Base-by-base conservation (phyloP, 2,888 invertebrate species). In the Leuctra nigra region DNA sequence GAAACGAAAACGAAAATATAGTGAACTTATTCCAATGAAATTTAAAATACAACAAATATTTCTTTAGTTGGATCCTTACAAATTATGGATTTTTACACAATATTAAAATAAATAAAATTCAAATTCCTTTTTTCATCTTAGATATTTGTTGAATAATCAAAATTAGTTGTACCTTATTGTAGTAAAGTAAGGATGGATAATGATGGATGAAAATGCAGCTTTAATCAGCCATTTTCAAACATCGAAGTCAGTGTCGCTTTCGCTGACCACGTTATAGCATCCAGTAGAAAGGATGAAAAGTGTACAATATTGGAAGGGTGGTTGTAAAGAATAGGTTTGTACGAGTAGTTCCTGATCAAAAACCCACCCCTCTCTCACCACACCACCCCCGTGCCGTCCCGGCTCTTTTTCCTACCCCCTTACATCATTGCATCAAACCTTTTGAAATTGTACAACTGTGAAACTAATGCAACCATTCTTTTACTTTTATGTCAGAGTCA, bases 401-500 rank as follows among this genome's bases (percentile, higher is more conserved):
- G 18, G 14, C 41, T 41, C 18, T 20, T 41, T 14, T 2, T 2
- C n/a, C n/a, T n/a, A n/a, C 11, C 11, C 14, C 41, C 41, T 41
- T 41, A 6, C 41, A 20, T 41, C 41, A 41, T 41, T 41, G 14
- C 18, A 41, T n/a, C 14, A 41, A 41, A 41, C 41, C 41, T 41
- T 36, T 41, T 41, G 41, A 41, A 41, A 41, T 14, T 13, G 14
- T 41, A 41, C 41, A 16, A 41, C 41, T 41, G 41, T 41, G 41
- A 41, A 41, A 41, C 41, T 41, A 41, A 41, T 41, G 41, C 41
- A 4, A 4, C 18, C 41, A 41, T 6, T 18, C 14, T 29, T 29
- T 14, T 4, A 38, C 9, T 14, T 14, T 38, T 38, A 9, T 38
- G 38, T 38, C 38, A 14, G 4, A 4, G n/a, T 7, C 38, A 14